Base-by-base conservation (phyloP, 2,888 invertebrate species). In the Cosmia pyralina region DNA sequence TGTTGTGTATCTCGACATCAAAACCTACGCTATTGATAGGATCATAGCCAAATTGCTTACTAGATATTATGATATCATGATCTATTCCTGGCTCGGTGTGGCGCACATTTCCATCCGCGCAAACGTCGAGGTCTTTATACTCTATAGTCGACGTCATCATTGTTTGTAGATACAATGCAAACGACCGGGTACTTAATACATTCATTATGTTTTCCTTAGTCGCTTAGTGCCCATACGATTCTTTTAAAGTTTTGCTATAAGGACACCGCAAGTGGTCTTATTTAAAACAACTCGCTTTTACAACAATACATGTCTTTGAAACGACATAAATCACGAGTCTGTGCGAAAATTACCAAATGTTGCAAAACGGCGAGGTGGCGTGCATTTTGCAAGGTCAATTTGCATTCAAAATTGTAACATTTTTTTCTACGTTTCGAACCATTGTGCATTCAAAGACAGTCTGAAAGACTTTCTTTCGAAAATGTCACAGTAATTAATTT, bases 311-410 rank as follows among this genome's bases (percentile, higher is more conserved):
- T 71, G 84, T 86, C 88, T 89, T 85, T 86, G 86, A 86, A 88
- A 88, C 86, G 78, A 86, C 84, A 94, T 95, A 95, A 96, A 96
- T 96, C 94, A 96, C 89, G 80, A 77, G 89, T 90, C 90, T 92
- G 91, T 92, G 94, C 93, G 92, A 94, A 95, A 93, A 90, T 92
- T 86, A 89, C 92, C 94, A 94, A 95, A 95, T 93, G 94, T 94
- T 93, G 92, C 93, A 91, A 95, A 93, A 92, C 87, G 87, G 38
- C 63, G 66, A 63, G 81, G 72, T 87, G 83, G 90, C 89, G 85
- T 92, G 90, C 91, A 90, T 90, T 85, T 60, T 78, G 82, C 93
- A 94, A 94, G 94, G 94, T 94, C 93, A 92, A 86, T 88, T 84
- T 90, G 89, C 91, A 92, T 92, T 89, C 88, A 89, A 91, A 91